A percentile compares a stretch with the other conserved stretches of the same genome.
Conservation (phyloP, 2,113 vertebrate species). For the Salvelinus fontinalis region DNA sequence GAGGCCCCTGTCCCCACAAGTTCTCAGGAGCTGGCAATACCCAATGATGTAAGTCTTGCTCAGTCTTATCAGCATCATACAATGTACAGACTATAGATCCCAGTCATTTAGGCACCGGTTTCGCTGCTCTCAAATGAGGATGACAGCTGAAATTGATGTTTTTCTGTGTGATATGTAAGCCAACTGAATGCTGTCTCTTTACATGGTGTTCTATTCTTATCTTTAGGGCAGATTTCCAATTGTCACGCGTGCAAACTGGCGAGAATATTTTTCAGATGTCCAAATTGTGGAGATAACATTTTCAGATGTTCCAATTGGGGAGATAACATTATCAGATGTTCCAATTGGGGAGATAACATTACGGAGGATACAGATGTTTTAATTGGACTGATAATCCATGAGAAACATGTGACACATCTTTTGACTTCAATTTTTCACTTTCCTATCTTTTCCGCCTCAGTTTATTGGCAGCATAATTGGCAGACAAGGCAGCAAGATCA, state of each 20-base stretch:
- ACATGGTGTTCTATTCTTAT: neutral
- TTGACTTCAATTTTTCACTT: slow-evolving; percentile 46
- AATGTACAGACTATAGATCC: neutral
- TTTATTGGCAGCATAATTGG: slow-evolving; percentile 97
- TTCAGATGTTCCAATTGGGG: no score
- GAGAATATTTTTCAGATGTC: no score
- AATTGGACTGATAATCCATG: neutral
- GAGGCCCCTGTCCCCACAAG: slow-evolving; percentile 84
- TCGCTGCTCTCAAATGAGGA: neutral
- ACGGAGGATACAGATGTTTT: no score
- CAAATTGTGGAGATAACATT: no score
- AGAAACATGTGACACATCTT: slow-evolving; percentile 25
- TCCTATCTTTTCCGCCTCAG: slow-evolving; percentile 66
- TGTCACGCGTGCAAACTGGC: no score
- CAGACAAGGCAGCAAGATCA: slow-evolving; percentile 96
- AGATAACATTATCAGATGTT: no score
- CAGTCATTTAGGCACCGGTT: neutral
- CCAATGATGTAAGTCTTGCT: slow-evolving; percentile 88
- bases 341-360: no score
- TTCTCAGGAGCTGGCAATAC: slow-evolving; percentile 93
- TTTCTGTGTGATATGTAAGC: neutral
- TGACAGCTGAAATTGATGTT: neutral
- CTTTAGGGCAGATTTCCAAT: no score
- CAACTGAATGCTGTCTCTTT: neutral
- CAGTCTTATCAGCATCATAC: neutral